Evolutionary conservation across 1,140 invertebrate genomes (phyloP).

Genomic region (Ctenoplectra terminalis): DNA sequence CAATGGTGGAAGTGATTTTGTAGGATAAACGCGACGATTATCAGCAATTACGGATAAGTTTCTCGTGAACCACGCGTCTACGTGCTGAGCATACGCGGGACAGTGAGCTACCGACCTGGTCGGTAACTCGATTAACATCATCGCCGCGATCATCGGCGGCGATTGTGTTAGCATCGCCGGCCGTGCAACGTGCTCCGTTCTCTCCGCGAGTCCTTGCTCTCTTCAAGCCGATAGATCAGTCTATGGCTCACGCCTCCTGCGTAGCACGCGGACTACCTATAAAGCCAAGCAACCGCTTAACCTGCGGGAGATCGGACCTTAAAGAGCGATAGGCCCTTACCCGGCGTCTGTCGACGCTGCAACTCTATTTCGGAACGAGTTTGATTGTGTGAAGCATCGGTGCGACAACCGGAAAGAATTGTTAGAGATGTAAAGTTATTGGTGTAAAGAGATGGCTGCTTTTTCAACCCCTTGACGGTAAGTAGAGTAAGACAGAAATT

Average conservation of each 20-base stretch:
- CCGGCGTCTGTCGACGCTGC: background rate
- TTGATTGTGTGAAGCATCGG: background rate
- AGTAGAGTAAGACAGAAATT: no score
- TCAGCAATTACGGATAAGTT: conserved; percentile 27
- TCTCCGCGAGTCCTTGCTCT: conserved; percentile 17
- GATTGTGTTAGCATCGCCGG: conserved; percentile 43
- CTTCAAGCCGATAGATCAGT: conserved; percentile 55
- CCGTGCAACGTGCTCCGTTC: conserved; percentile 2
- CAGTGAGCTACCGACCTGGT: conserved; percentile 14
- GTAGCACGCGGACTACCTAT: conserved; percentile 46
- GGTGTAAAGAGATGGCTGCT: no score
- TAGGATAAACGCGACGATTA: conserved; percentile 1
- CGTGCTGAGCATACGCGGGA: background rate
- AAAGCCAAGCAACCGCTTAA: conserved; percentile 46
- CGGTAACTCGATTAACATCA: conserved; percentile 43
- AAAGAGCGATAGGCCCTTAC: conserved; percentile 51
- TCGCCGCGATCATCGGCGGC: conserved; percentile 25
- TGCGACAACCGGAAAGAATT: no score
- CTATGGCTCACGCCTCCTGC: conserved; percentile 36
- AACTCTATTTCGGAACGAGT: background rate
- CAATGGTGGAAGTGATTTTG: background rate
- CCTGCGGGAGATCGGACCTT: conserved; percentile 47
- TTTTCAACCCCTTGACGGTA: no score
- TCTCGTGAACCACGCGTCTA: background rate
- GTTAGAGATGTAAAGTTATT: no score